Percentiles rank a stretch among this genome's conserved stretches.
Conservation (phyloP, 2,113 vertebrate genomes). For the Hydrochoerus hydrochaeris region DNA sequence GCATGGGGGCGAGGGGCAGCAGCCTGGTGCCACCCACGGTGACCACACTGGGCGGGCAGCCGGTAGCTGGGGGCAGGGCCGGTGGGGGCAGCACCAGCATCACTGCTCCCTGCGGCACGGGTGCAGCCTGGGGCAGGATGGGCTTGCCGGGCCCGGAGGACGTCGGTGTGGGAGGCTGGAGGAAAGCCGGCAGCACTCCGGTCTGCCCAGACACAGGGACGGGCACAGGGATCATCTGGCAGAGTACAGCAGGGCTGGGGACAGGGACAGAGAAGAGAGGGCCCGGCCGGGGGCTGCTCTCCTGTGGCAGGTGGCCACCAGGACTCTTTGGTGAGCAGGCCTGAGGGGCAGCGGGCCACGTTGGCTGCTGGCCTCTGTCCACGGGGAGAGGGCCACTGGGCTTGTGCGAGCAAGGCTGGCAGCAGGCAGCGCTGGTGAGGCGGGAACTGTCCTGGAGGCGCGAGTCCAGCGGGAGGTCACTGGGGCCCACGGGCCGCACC, state of each 20-base stretch:
- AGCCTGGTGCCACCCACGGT: constrained; percentile 94
- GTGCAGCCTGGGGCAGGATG: constrained; percentile 88
- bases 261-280: constrained; percentile 85
- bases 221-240: constrained; percentile 92
- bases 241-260: constrained; percentile 89
- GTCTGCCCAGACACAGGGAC: constrained; percentile 90
- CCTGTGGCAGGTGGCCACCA: constrained; percentile 83
- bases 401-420: constrained; percentile 69
- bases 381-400: constrained; percentile 31
- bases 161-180: constrained; percentile 88
- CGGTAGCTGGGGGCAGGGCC: constrained; percentile 87
- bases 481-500: constrained; percentile 12
- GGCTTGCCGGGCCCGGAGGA: constrained; percentile 84
- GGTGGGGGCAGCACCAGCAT: constrained; percentile 97
- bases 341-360: constrained; percentile 47
- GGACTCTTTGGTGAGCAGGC: constrained; percentile 80
- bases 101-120: constrained; percentile 91
- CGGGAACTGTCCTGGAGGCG: background rate
- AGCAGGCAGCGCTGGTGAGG: constrained; percentile 55
- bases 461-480: constrained; percentile 55
- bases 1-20: constrained; percentile 95
- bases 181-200: constrained; percentile 90
- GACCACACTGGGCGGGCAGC: constrained; percentile 86
- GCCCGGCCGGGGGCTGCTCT: constrained; percentile 45
- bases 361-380: constrained; percentile 68